Evolutionary conservation across 1,140 invertebrate species (phyloP).

Genomic region (Drosophila parabipectinata): DNA sequence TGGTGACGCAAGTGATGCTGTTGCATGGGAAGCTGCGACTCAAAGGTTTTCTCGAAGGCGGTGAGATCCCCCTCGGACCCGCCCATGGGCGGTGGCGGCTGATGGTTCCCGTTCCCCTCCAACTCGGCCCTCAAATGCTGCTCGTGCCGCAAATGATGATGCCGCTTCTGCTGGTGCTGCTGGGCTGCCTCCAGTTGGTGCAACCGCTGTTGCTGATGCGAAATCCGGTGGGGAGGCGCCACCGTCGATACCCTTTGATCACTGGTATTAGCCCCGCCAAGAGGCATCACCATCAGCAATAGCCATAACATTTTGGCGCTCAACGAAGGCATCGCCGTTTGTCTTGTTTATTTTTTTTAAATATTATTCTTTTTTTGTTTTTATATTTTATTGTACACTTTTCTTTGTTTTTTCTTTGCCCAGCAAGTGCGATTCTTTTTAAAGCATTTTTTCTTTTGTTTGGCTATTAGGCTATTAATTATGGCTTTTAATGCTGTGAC

Average conservation of each 20-base stretch:
- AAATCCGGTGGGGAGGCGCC: constrained; percentile 21
- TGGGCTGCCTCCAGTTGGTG: constrained; percentile 65
- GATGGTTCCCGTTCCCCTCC: constrained; percentile 33
- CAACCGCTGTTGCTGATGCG: constrained; percentile 54
- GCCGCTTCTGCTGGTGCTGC: constrained; percentile 37
- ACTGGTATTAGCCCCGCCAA: constrained; percentile 13
- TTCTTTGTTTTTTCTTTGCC: constrained; percentile 34
- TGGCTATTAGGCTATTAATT: constrained; percentile 20
- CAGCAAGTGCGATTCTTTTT: constrained; percentile 3
- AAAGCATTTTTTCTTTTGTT: constrained; percentile 35
- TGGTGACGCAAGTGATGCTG: constrained; percentile 73
- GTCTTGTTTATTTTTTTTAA: not conserved
- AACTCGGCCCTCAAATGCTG: constrained; percentile 67
- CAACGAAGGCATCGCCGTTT: constrained; percentile 14
- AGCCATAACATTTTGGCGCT: constrained; percentile 28
- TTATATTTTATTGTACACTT: constrained; percentile 12
- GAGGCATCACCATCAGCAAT: constrained; percentile 25
- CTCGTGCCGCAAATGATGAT: constrained; percentile 69
- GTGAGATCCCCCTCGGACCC: not conserved
- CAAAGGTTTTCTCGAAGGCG: constrained; percentile 2
- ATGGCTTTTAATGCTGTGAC: constrained; percentile 32
- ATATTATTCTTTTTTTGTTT: constrained; percentile 2
- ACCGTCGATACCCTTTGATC: constrained; percentile 30
- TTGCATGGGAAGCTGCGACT: constrained; percentile 43
- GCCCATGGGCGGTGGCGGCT: constrained; percentile 13